Conservation (phyloP, 2,113 vertebrate genomes). For the Triplophysa tibetana region DNA sequence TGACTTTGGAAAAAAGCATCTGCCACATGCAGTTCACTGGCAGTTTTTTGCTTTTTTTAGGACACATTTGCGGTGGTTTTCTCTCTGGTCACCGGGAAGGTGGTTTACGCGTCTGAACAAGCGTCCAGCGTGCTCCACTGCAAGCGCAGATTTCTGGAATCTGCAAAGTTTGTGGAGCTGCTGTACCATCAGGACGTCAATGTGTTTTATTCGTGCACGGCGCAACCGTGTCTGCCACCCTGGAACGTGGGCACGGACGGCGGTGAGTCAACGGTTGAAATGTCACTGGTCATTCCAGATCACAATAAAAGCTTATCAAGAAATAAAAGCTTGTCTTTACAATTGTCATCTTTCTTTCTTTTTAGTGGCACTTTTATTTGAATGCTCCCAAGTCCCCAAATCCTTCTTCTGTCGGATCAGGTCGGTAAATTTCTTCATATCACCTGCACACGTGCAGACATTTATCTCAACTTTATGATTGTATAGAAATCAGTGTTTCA, state of each 20-base stretch:
- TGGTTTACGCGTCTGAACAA: conserved; percentile 84
- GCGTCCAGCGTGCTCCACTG: conserved; percentile 80
- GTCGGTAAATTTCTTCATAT: conserved; percentile 64
- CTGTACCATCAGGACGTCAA: conserved; percentile 86
- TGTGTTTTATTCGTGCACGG: conserved; percentile 83
- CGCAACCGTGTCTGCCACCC: conserved; percentile 79
- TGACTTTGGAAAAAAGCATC: no score
- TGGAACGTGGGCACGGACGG: conserved; percentile 73
- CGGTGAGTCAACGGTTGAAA: conserved; percentile 10
- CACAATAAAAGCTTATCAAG: no score
- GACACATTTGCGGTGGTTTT: conserved; percentile 86
- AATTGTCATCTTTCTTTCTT: conserved; percentile 43
- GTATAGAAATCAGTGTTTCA: no score
- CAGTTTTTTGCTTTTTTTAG: conserved; percentile 61
- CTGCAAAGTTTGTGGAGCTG: conserved; percentile 83
- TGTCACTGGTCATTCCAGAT: no score
- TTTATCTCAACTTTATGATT: no score
- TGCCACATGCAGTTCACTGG: neutral
- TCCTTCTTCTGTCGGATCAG: conserved; percentile 92
- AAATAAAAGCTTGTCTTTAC: neutral
- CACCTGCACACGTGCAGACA: neutral
- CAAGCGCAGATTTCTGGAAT: conserved; percentile 80
- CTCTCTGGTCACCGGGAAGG: conserved; percentile 81
- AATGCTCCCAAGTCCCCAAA: conserved; percentile 79
- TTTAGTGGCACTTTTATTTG: conserved; percentile 71